Base-by-base conservation (phyloP, 1,140 invertebrate species). In the Leptoteleia sp. region DNA sequence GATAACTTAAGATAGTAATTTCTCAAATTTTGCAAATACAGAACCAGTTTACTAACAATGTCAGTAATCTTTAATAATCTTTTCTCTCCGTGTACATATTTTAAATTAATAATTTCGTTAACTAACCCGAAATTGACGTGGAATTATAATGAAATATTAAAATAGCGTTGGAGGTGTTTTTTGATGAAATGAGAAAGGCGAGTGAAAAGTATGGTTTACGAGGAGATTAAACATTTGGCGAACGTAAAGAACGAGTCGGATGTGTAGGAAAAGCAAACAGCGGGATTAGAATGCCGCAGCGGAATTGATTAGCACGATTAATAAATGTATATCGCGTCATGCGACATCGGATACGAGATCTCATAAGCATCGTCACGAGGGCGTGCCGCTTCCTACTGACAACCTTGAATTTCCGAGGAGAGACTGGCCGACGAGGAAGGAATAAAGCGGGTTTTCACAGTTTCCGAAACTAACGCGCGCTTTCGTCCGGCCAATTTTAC, bases 351-450 rank as follows among this genome's bases (percentile, higher is more conserved):
- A 75, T 61, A 50, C 38, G 59, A 37, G 42, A 57, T 25, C 59
- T 42, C 35, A 37, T 67, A 50, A 65, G 71, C 61, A 43, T 62
- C 50, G 57, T 65, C 71, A 65, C 67, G 45, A 11, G 54, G 71
- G 71, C 52, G 71, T 61, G 71, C 31, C 71, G 37, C 61, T 65
- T 75, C 71, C 71, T 75, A 75, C 71, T 52, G 11, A 29, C 38
- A 75, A 57, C 71, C 71, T 75, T 75, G 59, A 45, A 50, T 59
- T 57, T 13, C 52, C 71, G 54, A 73, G 48, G 48, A 57, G 50
- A 59, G 52, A 48, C 71, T 22, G 61, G 52, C 54, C 29, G 50
- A 42, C 59, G 22, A 75, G 15, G 11, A 65, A 48, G 71, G 71
- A 42, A 59, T 43, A 57, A 64, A 59, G 22, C 59, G 52, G 50